Base-by-base conservation (phyloP, 2,888 invertebrate species). In the Vesta saturnalis region DNA sequence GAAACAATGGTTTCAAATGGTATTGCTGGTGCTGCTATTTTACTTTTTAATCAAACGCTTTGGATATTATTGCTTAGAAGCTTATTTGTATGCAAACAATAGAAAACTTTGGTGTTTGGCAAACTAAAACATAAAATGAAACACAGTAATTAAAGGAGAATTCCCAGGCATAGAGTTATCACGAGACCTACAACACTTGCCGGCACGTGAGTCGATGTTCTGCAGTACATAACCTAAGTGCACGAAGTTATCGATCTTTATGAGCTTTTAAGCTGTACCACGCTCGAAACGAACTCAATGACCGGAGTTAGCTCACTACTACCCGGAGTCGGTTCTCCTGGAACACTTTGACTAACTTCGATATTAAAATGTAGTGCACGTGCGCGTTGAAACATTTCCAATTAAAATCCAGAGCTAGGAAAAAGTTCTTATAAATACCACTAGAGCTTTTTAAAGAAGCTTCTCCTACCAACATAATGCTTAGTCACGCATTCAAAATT, bases 301-400 rank as follows among this genome's bases (percentile, higher is more conserved):
- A 78, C 81, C 80, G 79, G 79, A 79, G 78, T 74, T 80, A 79
- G 81, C 82, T 82, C 79, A 81, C 82, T 82, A 78, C 78, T 77
- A 78, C 79, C 81, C 81, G 77, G 81, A 78, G 77, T 78, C 73
- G 73, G 73, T 70, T 74, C 73, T 77, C 79, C 79, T 77, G 78
- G 78, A 80, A 75, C 77, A 73, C 76, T 76, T 73, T 66, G 62
- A 62, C 70, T 57, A 70, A 73, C 67, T 72, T 65, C 71, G 60
- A 67, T 63, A 67, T 61, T 64, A 64, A 57, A 39, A 64, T 60
- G 55, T 21, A 52, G 21, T 57, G 67, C 71, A 60, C 70, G 16
- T 70, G 73, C 73, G 73, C 71, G 23, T 19, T 19, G 54, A 19
- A 52, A 54, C 49, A 59, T 64, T 58, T 52, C 59, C 64, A 64